Evolutionary conservation across 2,113 vertebrate genomes (phyloP).

Genomic region (Otus sunia): DNA sequence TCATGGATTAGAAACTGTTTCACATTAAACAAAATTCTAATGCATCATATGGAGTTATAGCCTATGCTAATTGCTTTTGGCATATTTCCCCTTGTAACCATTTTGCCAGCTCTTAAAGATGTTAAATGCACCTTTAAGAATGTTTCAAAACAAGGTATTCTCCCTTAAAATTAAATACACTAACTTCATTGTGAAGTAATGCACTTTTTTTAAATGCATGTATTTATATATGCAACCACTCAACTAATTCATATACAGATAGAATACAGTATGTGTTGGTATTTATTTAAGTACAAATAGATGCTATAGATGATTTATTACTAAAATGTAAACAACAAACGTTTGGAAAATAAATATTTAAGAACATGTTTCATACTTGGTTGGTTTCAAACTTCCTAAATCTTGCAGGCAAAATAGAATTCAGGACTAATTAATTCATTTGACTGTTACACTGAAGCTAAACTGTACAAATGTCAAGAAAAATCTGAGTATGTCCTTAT

Average conservation of each 20-base stretch:
- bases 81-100: not conserved
- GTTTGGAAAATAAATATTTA: not conserved
- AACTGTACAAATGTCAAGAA: not conserved
- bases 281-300: not conserved
- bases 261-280: not conserved
- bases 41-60: slow-evolving; percentile 12
- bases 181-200: not conserved
- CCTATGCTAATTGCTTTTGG: slow-evolving; percentile 40
- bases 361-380: not conserved
- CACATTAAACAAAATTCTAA: slow-evolving; percentile 55
- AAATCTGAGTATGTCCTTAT: not conserved
- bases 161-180: not conserved
- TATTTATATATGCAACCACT: not conserved
- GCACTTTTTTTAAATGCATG: not conserved
- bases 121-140: not conserved
- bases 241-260: not conserved
- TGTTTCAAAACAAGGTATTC: not conserved
- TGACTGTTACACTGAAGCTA: not conserved
- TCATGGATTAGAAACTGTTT: slow-evolving; percentile 28
- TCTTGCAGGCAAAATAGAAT: not conserved
- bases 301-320: not conserved
- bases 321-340: not conserved
- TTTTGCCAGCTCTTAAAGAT: not conserved
- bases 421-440: not conserved
- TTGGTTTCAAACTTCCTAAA: not conserved